Conservation (phyloP, 1,140 invertebrate species). For the Aphis gossypii region DNA sequence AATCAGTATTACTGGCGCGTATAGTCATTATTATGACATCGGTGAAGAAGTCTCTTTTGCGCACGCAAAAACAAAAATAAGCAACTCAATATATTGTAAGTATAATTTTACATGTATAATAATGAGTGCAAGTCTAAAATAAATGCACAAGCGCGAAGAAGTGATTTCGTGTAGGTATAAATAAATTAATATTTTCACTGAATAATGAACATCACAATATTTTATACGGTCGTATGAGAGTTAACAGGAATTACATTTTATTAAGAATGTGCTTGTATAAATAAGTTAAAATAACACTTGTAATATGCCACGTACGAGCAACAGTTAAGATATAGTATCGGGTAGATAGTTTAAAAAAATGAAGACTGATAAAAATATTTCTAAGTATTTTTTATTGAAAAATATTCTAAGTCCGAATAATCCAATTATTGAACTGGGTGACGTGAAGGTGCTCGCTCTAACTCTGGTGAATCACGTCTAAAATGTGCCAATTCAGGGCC, state of each 20-base stretch:
- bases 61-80: neutral
- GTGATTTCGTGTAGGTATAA: neutral
- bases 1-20: no score
- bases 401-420: no score
- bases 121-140: neutral
- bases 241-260: neutral
- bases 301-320: no score
- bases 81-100: neutral
- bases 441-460: no score
- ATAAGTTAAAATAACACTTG: neutral
- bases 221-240: neutral
- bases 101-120: neutral
- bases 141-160: neutral
- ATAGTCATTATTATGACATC: neutral
- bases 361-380: no score
- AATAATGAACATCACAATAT: neutral
- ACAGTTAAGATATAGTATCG: no score
- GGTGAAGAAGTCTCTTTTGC: neutral
- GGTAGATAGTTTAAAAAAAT: no score
- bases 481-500: no score
- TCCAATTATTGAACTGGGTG: no score
- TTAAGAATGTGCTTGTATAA: neutral
- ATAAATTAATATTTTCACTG: neutral
- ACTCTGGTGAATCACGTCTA: no score
- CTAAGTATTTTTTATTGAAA: no score